Evolutionary conservation across 2,113 vertebrate genomes (phyloP).

Genomic region (Corythornis cristatus): DNA sequence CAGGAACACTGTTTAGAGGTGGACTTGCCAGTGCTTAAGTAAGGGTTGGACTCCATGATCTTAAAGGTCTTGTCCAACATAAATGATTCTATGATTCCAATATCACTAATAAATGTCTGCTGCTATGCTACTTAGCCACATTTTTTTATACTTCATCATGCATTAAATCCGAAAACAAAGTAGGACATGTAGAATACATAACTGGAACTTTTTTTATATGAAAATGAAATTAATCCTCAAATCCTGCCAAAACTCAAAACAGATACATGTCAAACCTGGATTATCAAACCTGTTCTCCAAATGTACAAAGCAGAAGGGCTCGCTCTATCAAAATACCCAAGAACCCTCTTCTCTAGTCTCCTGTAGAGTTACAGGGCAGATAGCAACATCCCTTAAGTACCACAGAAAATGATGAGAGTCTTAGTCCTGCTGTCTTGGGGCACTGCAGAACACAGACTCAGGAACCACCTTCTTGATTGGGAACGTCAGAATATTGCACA

Average conservation of each 20-base stretch:
- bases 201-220: neutral
- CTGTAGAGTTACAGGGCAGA: fast-evolving
- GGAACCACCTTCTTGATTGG: fast-evolving
- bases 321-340: neutral
- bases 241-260: neutral
- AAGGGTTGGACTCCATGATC: neutral
- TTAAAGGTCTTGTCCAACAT: neutral
- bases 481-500: neutral
- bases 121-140: neutral
- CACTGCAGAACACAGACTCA: fast-evolving
- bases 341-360: neutral
- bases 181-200: fast-evolving
- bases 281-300: neutral
- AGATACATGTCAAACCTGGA: neutral
- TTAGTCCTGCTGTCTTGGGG: neutral
- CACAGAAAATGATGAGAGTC: neutral
- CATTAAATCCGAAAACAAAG: neutral
- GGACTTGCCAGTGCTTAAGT: neutral
- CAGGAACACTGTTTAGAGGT: neutral
- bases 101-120: neutral
- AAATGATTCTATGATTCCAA: neutral
- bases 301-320: neutral
- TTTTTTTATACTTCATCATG: neutral
- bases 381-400: neutral
- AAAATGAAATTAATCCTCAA: neutral